Evolutionary conservation across 2,797 vertebrate genomes (phyloP).

Genomic region (Xiphorhynchus erythropygius): DNA sequence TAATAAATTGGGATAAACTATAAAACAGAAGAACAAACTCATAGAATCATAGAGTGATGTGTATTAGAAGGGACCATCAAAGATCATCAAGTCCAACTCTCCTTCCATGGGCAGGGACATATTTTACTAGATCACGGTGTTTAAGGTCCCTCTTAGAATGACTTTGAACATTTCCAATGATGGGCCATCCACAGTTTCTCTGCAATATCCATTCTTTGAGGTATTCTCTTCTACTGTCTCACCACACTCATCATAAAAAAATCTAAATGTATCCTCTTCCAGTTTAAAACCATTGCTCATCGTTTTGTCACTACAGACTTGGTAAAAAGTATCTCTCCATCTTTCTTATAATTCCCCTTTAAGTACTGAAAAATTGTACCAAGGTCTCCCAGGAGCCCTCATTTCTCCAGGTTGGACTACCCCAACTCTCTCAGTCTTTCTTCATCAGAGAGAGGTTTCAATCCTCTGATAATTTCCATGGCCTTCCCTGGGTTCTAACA

Average conservation of each 20-base stretch:
- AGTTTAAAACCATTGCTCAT: neutral
- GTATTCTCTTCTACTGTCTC: neutral
- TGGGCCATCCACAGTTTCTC: neutral
- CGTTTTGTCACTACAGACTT: neutral
- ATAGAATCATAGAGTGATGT: neutral
- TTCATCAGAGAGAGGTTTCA: neutral
- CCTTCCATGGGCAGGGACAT: neutral
- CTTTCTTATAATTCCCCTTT: neutral
- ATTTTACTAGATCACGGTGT: neutral
- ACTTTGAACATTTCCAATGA: neutral
- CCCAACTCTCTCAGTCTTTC: neutral
- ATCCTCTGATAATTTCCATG: neutral
- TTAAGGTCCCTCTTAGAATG: neutral
- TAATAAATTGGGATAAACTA: neutral
- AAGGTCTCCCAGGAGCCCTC: neutral
- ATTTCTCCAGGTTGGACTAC: neutral
- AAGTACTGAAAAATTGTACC: neutral
- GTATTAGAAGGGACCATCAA: neutral
- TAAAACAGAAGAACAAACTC: neutral
- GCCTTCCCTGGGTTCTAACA: neutral
- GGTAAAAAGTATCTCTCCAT: neutral
- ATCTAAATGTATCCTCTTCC: neutral
- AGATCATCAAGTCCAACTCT: neutral
- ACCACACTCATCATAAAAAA: fast-evolving
- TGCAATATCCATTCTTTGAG: neutral